Percentiles rank a stretch among this genome's conserved stretches.
These are phyloP conservation scores for Heliothis virescens DNA, from an alignment of 1,140 invertebrate species.

Conservation along the genomic window DNA sequence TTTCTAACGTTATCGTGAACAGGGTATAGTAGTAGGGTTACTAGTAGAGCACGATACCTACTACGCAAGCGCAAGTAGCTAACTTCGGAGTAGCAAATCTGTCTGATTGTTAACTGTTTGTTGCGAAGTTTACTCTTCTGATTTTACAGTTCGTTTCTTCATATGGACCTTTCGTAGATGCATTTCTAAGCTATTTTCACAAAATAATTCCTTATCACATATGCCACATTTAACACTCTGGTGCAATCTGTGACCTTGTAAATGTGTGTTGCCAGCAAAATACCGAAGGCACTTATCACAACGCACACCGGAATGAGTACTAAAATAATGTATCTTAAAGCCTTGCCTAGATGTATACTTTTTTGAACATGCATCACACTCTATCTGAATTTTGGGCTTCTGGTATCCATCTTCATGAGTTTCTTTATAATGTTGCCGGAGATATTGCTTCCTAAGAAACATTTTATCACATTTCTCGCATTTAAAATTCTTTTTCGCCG, in stretches of 20 bases:
- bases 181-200: neutral
- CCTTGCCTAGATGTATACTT: neutral
- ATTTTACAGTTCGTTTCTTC: no score
- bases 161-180: neutral
- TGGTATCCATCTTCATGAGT: neutral
- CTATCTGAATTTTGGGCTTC: neutral
- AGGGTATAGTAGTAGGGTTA: no score
- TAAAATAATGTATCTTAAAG: neutral
- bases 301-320: neutral
- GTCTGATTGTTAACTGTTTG: no score
- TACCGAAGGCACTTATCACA: slow-evolving; percentile 6
- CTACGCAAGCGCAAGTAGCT: no score
- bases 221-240: slow-evolving; percentile 1
- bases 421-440: slow-evolving; percentile 16
- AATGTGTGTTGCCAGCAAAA: neutral
- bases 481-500: neutral
- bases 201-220: slow-evolving; percentile 13
- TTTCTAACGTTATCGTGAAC: no score
- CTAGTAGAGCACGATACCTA: no score
- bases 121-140: neutral
- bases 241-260: slow-evolving; percentile 7
- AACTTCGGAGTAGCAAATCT: no score
- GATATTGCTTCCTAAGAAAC: slow-evolving; percentile 35
- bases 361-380: neutral
- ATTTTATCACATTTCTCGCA: slow-evolving; percentile 39